phyloP scores from a whole-genome alignment of 2,797 vertebrate genomes.

The Philypnodon macrostomus region DNA sequence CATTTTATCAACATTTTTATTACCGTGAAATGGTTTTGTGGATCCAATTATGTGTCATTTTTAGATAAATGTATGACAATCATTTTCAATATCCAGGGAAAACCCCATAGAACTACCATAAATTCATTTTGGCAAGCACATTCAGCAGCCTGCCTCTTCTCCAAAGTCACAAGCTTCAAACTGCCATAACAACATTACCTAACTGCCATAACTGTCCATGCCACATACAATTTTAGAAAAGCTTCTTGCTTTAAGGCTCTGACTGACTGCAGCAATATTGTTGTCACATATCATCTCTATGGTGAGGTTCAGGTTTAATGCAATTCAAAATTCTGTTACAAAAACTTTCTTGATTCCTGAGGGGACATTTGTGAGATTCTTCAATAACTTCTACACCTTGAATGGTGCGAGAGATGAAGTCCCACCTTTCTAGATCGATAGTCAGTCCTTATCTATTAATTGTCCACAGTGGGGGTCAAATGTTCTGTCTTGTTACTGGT shows the following conservation, averaged over 20 bases:
- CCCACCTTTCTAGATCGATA: too few relatives aligned
- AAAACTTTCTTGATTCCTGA: slow-evolving; percentile 2
- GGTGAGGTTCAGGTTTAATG: slow-evolving; percentile 4
- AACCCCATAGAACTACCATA: neutral
- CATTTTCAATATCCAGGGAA: neutral
- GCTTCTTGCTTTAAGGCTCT: slow-evolving; percentile 3
- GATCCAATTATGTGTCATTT: neutral
- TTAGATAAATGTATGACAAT: too few relatives aligned
- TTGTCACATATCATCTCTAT: slow-evolving; percentile 6
- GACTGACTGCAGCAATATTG: neutral
- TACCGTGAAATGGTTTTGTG: neutral
- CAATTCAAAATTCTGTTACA: slow-evolving; percentile 3
- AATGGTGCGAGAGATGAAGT: too few relatives aligned
- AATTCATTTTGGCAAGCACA: slow-evolving; percentile 4
- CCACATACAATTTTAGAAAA: slow-evolving; percentile 9
- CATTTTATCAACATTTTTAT: too few relatives aligned
- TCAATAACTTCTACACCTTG: neutral
- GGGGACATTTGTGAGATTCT: neutral
- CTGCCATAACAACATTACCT: slow-evolving; percentile 4
- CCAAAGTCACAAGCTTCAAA: slow-evolving; percentile 14
- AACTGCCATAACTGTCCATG: slow-evolving; percentile 15
- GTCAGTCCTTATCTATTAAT: too few relatives aligned
- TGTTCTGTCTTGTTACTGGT: too few relatives aligned
- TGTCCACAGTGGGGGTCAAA: too few relatives aligned
- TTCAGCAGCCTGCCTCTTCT: slow-evolving; percentile 2